Base-by-base conservation (phyloP, 1,140 invertebrate species). In the Diabrotica undecimpunctata region DNA sequence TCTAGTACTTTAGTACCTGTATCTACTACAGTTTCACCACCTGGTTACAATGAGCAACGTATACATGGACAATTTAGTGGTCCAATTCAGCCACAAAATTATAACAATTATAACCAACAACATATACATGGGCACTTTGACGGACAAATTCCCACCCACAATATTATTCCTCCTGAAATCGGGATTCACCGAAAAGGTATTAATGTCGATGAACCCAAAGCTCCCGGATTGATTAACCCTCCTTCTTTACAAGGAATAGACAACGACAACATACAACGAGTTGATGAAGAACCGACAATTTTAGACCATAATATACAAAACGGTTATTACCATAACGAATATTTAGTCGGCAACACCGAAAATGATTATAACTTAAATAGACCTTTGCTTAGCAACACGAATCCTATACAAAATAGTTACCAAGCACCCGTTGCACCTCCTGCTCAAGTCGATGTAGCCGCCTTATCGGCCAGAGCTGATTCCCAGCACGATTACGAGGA, bases 111-210 rank as follows among this genome's bases (percentile, higher is more conserved):
- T 9, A 54, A 54, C 12, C 53, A 9, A 8, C 8, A 54, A 8
- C n/a, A 54, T 54, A 54, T 41, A 36, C 25, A 25, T 25, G 25
- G 25, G 4, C 25, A 25, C 25, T 25, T 25, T 25, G 25, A n/a
- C 0, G 7, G 4, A 0, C 10, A 55, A 10, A 55, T 55, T 55
- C 58, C 58, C 1, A 12, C 5, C 9, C 10, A 41, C 13, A 68
- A 68, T 51, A 65, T 68, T 50, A 62, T 68, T 38, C 66, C 66
- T 50, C 62, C 66, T 11, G 66, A 68, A 54, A 65, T 68, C 10
- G 52, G 57, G 2, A 46, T 61, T 9, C 41, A 57, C 9, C 35
- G 37, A 51, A 25, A 46, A 36, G 5, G 2, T 12, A 25, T 12
- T 6, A 6, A 46, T n/a, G 8, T 10, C 3, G 6, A 46, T 8